Percentiles rank a stretch among this genome's conserved stretches.
Conservation (phyloP, 1,140 invertebrate genomes). For the Drosophila persimilis region DNA sequence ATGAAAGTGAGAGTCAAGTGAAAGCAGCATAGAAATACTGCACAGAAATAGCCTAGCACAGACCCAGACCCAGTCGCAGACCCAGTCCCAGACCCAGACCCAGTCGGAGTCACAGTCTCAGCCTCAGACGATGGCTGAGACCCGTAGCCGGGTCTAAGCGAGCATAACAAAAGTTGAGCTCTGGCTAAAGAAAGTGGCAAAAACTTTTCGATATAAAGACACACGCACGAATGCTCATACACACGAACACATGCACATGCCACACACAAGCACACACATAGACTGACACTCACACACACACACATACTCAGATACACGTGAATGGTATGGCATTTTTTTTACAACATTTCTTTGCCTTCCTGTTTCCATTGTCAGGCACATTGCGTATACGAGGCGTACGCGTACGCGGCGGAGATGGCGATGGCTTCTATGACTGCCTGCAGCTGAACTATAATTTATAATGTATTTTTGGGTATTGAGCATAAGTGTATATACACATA, state of each 20-base stretch:
- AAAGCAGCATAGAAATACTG: conserved; percentile 57
- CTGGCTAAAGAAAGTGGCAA: conserved; percentile 70
- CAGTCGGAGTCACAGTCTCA: neutral
- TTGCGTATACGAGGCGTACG: conserved; percentile 67
- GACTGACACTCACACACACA: no score
- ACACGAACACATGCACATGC: neutral
- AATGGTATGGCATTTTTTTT: conserved; percentile 52
- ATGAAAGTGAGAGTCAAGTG: conserved; percentile 55
- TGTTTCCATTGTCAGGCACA: conserved; percentile 66
- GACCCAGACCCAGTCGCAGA: neutral
- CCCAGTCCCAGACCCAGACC: neutral
- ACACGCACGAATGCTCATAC: conserved; percentile 66
- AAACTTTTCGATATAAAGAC: conserved; percentile 78
- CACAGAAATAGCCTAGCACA: conserved; percentile 41
- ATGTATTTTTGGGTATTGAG: conserved; percentile 59
- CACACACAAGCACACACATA: conserved; percentile 15
- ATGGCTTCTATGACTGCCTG: conserved; percentile 15
- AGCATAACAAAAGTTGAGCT: conserved; percentile 78
- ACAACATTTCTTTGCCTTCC: conserved; percentile 60
- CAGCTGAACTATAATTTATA: conserved; percentile 73
- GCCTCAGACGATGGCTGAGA: neutral
- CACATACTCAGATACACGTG: no score
- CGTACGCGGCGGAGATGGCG: conserved; percentile 26
- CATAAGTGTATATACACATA: conserved; percentile 17
- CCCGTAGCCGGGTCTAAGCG: conserved; percentile 51